These are phyloP conservation scores for Scaptomyza caliginosa DNA, from an alignment of 2,888 invertebrate species.

Conservation along the genomic window DNA sequence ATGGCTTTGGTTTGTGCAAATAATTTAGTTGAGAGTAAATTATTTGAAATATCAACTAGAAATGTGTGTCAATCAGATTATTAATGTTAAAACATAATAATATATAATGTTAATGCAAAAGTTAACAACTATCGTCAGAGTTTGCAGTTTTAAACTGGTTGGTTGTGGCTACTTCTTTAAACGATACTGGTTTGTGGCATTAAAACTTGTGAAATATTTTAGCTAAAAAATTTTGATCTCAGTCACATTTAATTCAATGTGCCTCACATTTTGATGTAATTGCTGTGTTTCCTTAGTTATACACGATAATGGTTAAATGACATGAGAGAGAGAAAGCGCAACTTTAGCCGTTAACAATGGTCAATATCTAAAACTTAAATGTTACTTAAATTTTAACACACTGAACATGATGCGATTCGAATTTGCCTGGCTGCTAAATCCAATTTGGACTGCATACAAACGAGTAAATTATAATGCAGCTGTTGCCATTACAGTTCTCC, in stretches of 20 bases:
- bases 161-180: too few relatives aligned
- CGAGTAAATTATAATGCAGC: slow-evolving; percentile 67
- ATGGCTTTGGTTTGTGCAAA: background rate
- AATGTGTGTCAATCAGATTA: background rate
- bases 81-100: background rate
- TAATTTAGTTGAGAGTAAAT: slow-evolving; percentile 31
- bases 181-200: background rate
- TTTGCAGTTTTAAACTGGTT: background rate
- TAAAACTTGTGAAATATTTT: background rate
- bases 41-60: slow-evolving; percentile 17
- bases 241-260: background rate
- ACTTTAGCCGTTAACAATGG: background rate
- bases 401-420: slow-evolving; percentile 25
- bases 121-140: background rate
- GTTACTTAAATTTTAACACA: slow-evolving; percentile 62
- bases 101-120: background rate
- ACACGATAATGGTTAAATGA: background rate
- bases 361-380: slow-evolving; percentile 37
- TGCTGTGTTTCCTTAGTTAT: background rate
- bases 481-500: slow-evolving; percentile 45
- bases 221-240: background rate
- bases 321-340: background rate
- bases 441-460: slow-evolving; percentile 63
- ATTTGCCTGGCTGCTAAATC: slow-evolving; percentile 36
- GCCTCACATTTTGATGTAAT: too few relatives aligned